Evolutionary conservation across 2,797 vertebrate species (phyloP), one percentile per base, ranked within the genome.

Genomic region (Pelochelys cantorii): DNA sequence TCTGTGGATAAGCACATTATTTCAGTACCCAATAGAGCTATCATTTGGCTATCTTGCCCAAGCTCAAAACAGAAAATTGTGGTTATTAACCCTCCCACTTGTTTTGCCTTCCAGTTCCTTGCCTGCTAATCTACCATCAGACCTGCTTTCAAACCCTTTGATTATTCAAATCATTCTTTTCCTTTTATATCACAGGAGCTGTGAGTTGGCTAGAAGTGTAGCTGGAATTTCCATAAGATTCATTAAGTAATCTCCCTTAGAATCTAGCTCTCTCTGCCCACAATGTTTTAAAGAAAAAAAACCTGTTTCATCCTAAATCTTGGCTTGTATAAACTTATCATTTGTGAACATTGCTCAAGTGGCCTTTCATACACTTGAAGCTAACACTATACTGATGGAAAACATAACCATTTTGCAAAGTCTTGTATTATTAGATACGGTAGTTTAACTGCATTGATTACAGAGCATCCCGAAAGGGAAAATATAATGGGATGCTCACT

Each of bases 1-100:
- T 85, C 48, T 23, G 34, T 37, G 83, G 95, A 94, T 93, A 95
- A 94, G 95, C 88, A 93, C 92, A 93, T 7, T n/a, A 86, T 92
- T 94, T 96, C 53, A 34, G 79, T 91, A 93, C 96, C 68, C 59
- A 84, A 82, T 89, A 90, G 55, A 95, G 17, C 31, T 89, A 78
- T 54, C 77, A 29, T 77, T 88, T 65, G 87, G 81, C 22, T 37
- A 88, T 84, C 85, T 75, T 84, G 65, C 48, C 53, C 29, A 75
- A 55, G 14, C 14, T 31, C 5, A 18, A 48, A 75, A n/a, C 48
- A 79, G 3, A 3, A 79, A 25, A 71, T 84, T 48, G 90, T 84
- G 25, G 93, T 83, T 75, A 20, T 1, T 80, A 83, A 48, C 2
- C 11, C 83, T 60, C 79, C 20, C 34, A 29, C 14, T 77, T 52